These are phyloP conservation scores for Diachrysia chrysitis DNA, from an alignment of 2,888 invertebrate species.

Conservation along the genomic window DNA sequence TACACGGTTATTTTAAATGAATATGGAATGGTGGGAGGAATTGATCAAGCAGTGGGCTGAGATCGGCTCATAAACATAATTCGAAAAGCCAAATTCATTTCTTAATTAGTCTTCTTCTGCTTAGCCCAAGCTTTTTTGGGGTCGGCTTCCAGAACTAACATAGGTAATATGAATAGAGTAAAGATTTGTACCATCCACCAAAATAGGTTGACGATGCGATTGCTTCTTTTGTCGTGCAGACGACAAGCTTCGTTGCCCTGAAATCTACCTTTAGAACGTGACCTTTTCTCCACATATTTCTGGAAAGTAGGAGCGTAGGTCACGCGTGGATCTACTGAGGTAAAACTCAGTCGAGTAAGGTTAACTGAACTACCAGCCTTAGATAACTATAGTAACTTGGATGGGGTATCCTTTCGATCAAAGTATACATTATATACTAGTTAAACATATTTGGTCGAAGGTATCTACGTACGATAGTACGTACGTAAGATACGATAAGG, in stretches of 20 bases:
- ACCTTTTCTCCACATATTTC: slow-evolving; percentile 40
- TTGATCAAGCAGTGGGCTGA: background rate
- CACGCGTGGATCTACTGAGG: slow-evolving; percentile 20
- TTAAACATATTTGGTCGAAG: too few species aligned
- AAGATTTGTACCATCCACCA: too few species aligned
- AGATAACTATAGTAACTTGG: background rate
- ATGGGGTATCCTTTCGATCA: too few species aligned
- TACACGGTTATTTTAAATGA: slow-evolving; percentile 3
- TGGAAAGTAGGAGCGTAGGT: slow-evolving; percentile 34
- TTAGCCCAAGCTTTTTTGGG: too few species aligned
- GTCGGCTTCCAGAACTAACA: too few species aligned
- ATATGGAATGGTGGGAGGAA: background rate
- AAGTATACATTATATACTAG: too few species aligned
- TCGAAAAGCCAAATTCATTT: background rate
- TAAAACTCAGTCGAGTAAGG: slow-evolving; percentile 41
- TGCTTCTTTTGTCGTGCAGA: background rate
- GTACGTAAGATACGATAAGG: too few species aligned
- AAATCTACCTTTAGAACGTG: slow-evolving; percentile 25
- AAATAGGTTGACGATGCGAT: background rate
- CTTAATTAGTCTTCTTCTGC: too few species aligned
- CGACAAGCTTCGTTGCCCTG: background rate
- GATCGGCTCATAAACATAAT: background rate
- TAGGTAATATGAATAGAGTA: too few species aligned
- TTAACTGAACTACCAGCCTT: slow-evolving; percentile 29
- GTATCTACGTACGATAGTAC: too few species aligned